Conservation (phyloP, 2,797 vertebrate genomes). For the Xenentodon cancila region DNA sequence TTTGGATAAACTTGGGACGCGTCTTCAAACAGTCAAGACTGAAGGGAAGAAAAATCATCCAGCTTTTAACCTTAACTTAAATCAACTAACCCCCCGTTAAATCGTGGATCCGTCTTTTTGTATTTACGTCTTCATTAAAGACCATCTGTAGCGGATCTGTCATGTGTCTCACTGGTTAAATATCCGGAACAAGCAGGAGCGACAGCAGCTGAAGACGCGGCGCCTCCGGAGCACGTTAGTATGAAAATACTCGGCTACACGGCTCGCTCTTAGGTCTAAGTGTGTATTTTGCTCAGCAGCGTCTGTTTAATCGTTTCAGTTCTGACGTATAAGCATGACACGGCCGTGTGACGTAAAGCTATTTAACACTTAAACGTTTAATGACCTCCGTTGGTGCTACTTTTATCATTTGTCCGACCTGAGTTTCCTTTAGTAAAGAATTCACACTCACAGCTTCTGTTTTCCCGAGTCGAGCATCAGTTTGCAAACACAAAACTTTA, state of each 20-base stretch:
- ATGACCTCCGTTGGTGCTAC: conserved; percentile 8
- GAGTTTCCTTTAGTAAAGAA: conserved; percentile 33
- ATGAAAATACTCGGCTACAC: conserved; percentile 23
- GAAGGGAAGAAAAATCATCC: too few species aligned
- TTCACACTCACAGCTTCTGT: conserved; percentile 17
- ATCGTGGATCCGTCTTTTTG: too few species aligned
- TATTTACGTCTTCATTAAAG: too few species aligned
- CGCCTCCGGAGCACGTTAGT: conserved; percentile 17
- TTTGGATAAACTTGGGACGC: too few species aligned
- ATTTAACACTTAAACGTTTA: conserved; percentile 40
- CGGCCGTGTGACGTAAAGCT: conserved; percentile 46
- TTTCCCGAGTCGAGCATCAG: conserved; percentile 6
- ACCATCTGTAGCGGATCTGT: too few species aligned
- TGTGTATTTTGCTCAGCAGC: conserved; percentile 54
- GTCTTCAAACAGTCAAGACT: too few species aligned
- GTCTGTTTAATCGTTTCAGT: conserved; percentile 36
- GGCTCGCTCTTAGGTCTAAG: conserved; percentile 33
- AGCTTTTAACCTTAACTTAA: neutral
- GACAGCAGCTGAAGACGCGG: neutral
- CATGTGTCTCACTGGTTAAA: too few species aligned
- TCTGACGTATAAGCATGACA: conserved; percentile 14
- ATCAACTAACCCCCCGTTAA: neutral
- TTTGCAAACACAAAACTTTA: conserved; percentile 15
- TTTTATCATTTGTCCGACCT: conserved; percentile 20
- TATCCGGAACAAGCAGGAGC: too few species aligned